Evolutionary conservation across 2,797 vertebrate genomes (phyloP).

Genomic region (Rhinatrema bivittatum): DNA sequence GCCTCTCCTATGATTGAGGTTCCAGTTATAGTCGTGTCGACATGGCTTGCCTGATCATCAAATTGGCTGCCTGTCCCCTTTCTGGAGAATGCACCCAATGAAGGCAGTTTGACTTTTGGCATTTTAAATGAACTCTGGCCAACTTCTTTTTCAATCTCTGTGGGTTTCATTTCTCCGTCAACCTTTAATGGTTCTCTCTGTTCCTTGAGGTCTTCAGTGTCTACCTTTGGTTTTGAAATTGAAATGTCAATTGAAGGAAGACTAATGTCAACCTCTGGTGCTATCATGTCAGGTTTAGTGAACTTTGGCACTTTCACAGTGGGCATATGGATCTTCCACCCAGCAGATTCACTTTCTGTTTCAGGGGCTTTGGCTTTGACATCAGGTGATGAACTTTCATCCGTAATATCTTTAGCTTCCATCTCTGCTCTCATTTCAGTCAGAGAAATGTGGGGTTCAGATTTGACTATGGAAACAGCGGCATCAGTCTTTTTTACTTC

Average conservation of each 20-base stretch:
- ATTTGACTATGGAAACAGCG: not conserved
- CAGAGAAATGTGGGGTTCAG: constrained; percentile 12
- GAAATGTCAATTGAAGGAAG: constrained; percentile 7
- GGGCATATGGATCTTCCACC: constrained; percentile 10
- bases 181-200: constrained; percentile 17
- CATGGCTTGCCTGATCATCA: constrained; percentile 13
- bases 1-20: constrained; percentile 6
- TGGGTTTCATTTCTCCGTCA: constrained; percentile 4
- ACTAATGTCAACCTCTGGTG: constrained; percentile 20
- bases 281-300: constrained; percentile 36
- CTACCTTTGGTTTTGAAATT: constrained; percentile 24
- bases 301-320: too few species aligned
- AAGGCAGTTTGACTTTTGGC: not conserved
- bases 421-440: constrained; percentile 21
- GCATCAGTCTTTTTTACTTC: not conserved
- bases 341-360: not conserved
- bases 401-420: not conserved
- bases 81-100: constrained; percentile 1
- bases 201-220: constrained; percentile 9
- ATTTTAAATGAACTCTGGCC: constrained; percentile 10
- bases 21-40: constrained; percentile 7
- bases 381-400: constrained; percentile 7
- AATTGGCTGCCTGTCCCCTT: constrained; percentile 8
- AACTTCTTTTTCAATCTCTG: constrained; percentile 4
- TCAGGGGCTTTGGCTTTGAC: not conserved